These are phyloP conservation scores for Cryptomyrus ogoouensis DNA, from an alignment of 2,113 vertebrate genomes.

Conservation along the genomic window DNA sequence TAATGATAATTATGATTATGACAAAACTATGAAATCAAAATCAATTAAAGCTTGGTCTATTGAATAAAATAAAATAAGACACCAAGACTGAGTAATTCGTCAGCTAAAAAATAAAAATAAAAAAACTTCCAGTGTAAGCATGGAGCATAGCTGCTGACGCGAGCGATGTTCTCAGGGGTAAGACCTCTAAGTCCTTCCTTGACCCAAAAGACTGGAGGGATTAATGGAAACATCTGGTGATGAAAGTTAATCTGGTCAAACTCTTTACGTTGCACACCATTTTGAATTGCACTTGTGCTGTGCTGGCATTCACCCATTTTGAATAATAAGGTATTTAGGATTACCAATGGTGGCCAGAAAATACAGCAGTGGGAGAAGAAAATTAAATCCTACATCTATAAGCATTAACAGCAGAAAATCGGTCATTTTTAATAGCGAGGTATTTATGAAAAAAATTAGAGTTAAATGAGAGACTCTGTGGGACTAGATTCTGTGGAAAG, in stretches of 20 bases:
- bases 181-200: constrained; percentile 3
- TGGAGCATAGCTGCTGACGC: neutral
- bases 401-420: neutral
- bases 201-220: neutral
- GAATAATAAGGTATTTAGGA: constrained; percentile 18
- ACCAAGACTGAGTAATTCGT: neutral
- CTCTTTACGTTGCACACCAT: neutral
- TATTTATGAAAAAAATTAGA: neutral
- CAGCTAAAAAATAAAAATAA: neutral
- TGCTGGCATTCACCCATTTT: neutral
- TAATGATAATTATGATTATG: neutral
- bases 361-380: neutral
- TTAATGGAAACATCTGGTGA: constrained; percentile 11
- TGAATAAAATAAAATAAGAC: neutral
- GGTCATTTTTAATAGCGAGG: neutral
- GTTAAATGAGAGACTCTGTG: neutral
- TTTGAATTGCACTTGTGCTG: constrained; percentile 1
- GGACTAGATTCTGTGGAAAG: neutral
- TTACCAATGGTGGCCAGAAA: neutral
- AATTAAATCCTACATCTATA: constrained; percentile 9
- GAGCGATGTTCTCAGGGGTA: neutral
- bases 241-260: constrained; percentile 14
- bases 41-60: neutral
- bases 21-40: neutral
- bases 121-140: neutral